Evolutionary conservation across 2,797 vertebrate species (phyloP), one percentile per base, ranked within the genome.

Genomic region (Euthynnus affinis): DNA sequence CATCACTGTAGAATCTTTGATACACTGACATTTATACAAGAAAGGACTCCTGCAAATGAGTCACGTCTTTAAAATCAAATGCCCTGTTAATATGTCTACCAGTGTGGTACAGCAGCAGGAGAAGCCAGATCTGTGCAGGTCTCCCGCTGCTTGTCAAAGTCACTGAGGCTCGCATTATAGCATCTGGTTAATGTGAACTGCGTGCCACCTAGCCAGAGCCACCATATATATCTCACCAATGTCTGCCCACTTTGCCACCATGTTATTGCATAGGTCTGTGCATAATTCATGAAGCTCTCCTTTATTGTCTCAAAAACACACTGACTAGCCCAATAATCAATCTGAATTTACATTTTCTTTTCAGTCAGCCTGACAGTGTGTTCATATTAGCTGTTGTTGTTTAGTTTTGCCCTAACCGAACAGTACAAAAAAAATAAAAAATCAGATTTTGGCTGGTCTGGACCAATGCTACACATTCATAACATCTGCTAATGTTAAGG

Each of bases 141-240:
- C 82, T 37, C 53, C 78, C 32, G 20, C 70, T 76, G 78, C 63
- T 61, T 81, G 84, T 92, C 84, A 67, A 46, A 71, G 58, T 78
- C 73, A 91, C 77, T 76, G 77, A 91, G 85, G 73, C 15, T 90
- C 90, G 83, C 91, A 84, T 90, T 25, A 68, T 53, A 87, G 80
- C 87, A 89, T 89, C 71, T 90, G 88, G 74, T 86, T 90, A 81
- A 87, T 87, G 76, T 83, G 83, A 90, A 80, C 80, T 74, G 72
- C 76, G 66, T 71, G 67, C 81, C 83, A 81, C 58, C 87, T 76
- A 74, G 76, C 70, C 62, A 66, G 46, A 20, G 32, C 40, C 63
- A 78, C 72, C 74, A 80, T 71, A 63, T 81, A 85, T 71, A 81
- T 83, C 71, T 84, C 52, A 42, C 80, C 80, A 61, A 20, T 56